These are phyloP conservation scores for Hexactinellida sp. DNA, from an alignment of 37 sponge, comb jelly and placozoan species.

Conservation along the genomic window DNA sequence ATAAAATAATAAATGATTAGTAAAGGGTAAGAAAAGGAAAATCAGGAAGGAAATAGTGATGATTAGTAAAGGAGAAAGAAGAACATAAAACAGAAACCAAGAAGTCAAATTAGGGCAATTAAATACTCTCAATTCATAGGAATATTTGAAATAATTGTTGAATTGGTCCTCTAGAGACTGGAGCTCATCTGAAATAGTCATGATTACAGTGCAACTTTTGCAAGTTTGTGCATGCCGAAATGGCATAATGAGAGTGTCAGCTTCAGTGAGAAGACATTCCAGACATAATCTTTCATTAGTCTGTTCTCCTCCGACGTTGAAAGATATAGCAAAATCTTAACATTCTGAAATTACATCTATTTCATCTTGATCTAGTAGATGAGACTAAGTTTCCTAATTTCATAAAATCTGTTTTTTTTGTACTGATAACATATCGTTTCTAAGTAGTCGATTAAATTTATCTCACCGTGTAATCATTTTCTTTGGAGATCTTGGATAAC, in stretches of 20 bases:
- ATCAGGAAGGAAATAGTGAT: not conserved
- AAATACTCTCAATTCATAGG: not conserved
- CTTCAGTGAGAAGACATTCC: not conserved
- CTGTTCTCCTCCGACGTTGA: not conserved
- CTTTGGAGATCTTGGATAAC: not conserved
- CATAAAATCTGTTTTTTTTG: not conserved
- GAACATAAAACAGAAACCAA: not conserved
- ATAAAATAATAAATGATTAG: not conserved
- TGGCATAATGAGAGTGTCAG: not conserved
- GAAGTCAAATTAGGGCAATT: not conserved
- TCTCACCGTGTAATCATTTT: not conserved
- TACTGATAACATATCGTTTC: not conserved
- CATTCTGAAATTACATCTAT: too few relatives aligned
- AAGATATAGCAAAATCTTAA: not conserved
- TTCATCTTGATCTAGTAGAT: not conserved
- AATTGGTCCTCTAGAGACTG: not conserved
- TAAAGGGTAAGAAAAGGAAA: not conserved
- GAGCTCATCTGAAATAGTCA: not conserved
- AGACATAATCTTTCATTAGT: not conserved
- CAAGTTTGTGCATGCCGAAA: not conserved
- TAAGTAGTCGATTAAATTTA: not conserved
- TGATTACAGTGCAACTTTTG: not conserved
- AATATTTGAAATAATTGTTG: not conserved
- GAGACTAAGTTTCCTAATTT: too few relatives aligned
- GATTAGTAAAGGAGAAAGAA: not conserved